These are phyloP conservation scores for Therioaphis trifolii DNA, from an alignment of 2,888 invertebrate species.

Conservation along the genomic window DNA sequence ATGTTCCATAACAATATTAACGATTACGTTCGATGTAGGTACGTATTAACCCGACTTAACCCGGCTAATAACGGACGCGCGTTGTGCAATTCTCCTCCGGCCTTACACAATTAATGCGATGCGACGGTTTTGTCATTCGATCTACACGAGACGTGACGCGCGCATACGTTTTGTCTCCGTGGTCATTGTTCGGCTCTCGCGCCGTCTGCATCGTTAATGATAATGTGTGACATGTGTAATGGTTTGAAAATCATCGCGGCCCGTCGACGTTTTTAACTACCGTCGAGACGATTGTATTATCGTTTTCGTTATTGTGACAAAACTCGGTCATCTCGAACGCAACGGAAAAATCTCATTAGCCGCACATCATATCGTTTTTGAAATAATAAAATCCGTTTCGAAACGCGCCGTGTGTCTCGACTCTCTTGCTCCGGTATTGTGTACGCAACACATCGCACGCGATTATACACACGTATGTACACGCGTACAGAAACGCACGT, in stretches of 20 bases:
- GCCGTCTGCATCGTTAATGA: no score
- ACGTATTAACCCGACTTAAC: not conserved
- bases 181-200: conserved; percentile 13
- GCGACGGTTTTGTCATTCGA: not conserved
- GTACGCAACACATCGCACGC: not conserved
- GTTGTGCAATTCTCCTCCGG: not conserved
- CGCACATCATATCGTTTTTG: not conserved
- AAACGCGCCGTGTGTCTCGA: conserved; percentile 37
- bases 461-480: not conserved
- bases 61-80: no score
- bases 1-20: no score
- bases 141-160: not conserved
- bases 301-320: not conserved
- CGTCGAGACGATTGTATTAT: conserved; percentile 11
- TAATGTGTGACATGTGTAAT: no score
- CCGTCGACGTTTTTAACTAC: not conserved
- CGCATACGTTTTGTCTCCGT: not conserved
- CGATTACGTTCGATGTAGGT: not conserved
- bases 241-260: no score
- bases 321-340: conserved; percentile 42
- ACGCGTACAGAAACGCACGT: not conserved
- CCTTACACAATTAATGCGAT: not conserved
- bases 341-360: conserved; percentile 42
- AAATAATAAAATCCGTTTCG: conserved; percentile 43
- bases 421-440: not conserved